Evolutionary conservation across 2,797 vertebrate genomes (phyloP), one percentile per base, ranked within the genome.

Genomic region (Dromococcyx pavoninus): DNA sequence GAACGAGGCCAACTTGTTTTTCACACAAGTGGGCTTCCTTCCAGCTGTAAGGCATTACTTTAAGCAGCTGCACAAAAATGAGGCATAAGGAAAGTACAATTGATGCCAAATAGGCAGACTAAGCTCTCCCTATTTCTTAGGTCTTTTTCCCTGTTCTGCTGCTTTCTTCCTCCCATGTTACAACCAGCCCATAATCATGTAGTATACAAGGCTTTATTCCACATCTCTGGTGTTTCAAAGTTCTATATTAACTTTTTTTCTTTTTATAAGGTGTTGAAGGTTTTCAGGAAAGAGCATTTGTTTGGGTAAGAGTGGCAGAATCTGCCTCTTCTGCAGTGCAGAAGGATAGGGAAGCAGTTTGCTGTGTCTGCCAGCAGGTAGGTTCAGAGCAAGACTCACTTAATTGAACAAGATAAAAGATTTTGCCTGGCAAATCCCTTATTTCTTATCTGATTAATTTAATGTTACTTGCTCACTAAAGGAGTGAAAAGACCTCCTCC

Each of bases 51-150:
- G 41, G 37, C 1, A 2, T 51, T 74, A 19, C 27, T 67, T 51
- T 2, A 33, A 50, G 32, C 28, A 61, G 13, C 2, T 57, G 50
- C 24, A 53, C 35, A 44, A 65, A 78, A 60, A 13, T 23, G 44
- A 89, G 32, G 24, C 13, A 5, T 16, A 32, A 65, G 32, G 50
- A 37, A 51, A 65, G 53, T 2, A 18, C 2, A 57, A 0, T 32
- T 0, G 0, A 15, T 50, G 28, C 33, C 9, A 3, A 56, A 28
- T 3, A 30, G 37, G 28, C 2, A 7, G 43, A 13, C 30, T 22
- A 32, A 70, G 50, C 14, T 39, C 39, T 58, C 48, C 28, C 24
- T 16, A 10, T 18, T 41, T 2, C 3, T 48, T 32, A 44, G 17
- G 15, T 16, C 17, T 57, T 22, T 27, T 56, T 10, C 32, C 44